A percentile compares a stretch with the other conserved stretches of the same genome.
phyloP scores from a whole-genome alignment of 2,113 vertebrate genomes.

The Diphyllodes magnificus region DNA sequence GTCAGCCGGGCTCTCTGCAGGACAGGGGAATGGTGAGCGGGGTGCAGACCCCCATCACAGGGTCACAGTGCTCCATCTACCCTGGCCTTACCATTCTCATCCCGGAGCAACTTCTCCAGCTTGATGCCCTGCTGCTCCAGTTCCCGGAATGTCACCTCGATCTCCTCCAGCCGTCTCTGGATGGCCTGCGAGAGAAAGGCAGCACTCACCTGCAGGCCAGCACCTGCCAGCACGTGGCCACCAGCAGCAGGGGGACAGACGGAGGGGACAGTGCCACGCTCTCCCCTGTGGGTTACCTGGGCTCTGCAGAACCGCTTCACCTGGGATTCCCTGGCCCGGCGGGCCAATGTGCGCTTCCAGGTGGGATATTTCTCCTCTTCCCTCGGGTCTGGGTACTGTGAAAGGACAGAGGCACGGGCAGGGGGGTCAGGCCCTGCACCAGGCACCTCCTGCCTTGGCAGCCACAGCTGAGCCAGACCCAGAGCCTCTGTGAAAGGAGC shows the following conservation, averaged over 20 bases:
- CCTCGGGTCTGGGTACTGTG: slow-evolving; percentile 22
- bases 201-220: fast-evolving
- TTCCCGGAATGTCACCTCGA: slow-evolving; percentile 84
- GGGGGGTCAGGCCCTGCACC: not conserved
- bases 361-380: slow-evolving; percentile 73
- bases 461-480: not conserved
- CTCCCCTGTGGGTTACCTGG: slow-evolving; percentile 72
- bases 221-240: not conserved
- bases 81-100: slow-evolving; percentile 71
- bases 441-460: not conserved
- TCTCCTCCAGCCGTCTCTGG: slow-evolving; percentile 90
- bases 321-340: slow-evolving; percentile 79
- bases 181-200: slow-evolving; percentile 73
- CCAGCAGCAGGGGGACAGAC: not conserved
- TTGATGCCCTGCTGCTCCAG: slow-evolving; percentile 82
- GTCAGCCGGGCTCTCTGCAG: slow-evolving; percentile 7
- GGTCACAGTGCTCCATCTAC: fast-evolving
- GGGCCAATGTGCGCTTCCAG: slow-evolving; percentile 77
- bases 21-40: not conserved
- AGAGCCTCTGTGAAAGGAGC: not conserved
- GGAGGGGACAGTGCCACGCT: not conserved
- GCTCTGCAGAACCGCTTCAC: slow-evolving; percentile 84
- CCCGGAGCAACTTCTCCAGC: slow-evolving; percentile 80
- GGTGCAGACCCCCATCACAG: fast-evolving
- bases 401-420: fast-evolving